A percentile compares a stretch with the other conserved stretches of the same genome.
phyloP scores from a whole-genome alignment of 2,113 vertebrate species.

The Chlorodrepanis virens region DNA sequence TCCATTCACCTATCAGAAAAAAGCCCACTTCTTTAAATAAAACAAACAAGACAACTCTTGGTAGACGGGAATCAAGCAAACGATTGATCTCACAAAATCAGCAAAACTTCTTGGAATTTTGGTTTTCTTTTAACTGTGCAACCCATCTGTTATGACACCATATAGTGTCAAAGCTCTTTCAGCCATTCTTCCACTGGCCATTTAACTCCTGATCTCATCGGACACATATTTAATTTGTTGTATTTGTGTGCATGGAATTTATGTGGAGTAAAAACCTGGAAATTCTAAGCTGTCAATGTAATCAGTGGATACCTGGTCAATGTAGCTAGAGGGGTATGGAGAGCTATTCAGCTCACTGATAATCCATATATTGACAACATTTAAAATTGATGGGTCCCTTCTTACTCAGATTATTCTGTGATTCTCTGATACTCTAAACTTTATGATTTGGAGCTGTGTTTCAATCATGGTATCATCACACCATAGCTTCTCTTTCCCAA shows the following conservation, averaged over 20 bases:
- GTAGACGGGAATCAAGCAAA: not conserved
- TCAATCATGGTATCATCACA: accelerated
- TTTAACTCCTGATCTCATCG: not conserved
- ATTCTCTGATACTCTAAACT: not conserved
- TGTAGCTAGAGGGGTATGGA: not conserved
- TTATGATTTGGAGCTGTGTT: not conserved
- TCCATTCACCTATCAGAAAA: not conserved
- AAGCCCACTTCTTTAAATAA: not conserved
- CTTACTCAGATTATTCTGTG: not conserved
- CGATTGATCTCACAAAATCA: not conserved
- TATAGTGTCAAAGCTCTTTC: not conserved
- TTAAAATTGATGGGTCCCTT: not conserved
- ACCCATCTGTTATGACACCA: not conserved
- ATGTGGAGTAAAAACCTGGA: not conserved
- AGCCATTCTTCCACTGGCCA: not conserved
- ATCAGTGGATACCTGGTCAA: not conserved
- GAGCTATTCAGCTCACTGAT: not conserved
- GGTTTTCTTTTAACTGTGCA: not conserved
- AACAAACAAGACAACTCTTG: not conserved
- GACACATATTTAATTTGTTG: not conserved
- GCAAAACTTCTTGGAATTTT: not conserved
- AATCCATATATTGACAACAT: not conserved
- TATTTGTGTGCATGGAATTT: not conserved
- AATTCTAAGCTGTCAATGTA: not conserved
- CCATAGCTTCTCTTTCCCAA: not conserved